These are phyloP conservation scores for Picathartes gymnocephalus DNA, from an alignment of 2,113 vertebrate species.

Conservation along the genomic window DNA sequence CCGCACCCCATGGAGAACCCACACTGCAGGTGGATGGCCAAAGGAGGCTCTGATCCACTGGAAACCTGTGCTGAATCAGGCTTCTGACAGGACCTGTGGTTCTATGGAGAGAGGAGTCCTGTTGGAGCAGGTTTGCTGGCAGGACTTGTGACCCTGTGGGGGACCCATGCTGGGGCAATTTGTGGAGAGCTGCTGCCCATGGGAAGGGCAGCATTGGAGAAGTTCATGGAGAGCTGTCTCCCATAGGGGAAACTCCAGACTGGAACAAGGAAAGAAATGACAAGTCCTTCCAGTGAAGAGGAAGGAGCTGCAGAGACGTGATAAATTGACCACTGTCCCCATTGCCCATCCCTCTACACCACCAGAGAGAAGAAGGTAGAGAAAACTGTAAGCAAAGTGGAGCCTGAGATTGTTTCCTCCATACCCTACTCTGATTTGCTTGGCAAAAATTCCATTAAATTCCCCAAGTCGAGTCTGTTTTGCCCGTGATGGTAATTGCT, in stretches of 20 bases:
- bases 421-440: background rate
- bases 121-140: background rate
- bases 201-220: background rate
- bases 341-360: background rate
- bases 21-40: accelerated
- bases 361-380: background rate
- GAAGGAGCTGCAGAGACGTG: background rate
- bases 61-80: background rate
- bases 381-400: background rate
- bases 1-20: background rate
- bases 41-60: background rate
- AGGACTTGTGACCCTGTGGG: background rate
- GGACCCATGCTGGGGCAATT: no score
- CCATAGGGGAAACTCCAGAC: background rate
- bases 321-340: background rate
- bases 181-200: background rate
- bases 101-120: background rate
- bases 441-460: background rate
- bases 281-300: background rate
- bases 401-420: background rate
- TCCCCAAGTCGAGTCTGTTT: background rate
- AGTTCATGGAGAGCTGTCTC: background rate
- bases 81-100: background rate
- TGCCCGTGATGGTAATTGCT: background rate
- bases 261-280: background rate